These are phyloP conservation scores for Eulemur coronatus DNA, from an alignment of 2,797 vertebrate species.

Conservation along the genomic window DNA sequence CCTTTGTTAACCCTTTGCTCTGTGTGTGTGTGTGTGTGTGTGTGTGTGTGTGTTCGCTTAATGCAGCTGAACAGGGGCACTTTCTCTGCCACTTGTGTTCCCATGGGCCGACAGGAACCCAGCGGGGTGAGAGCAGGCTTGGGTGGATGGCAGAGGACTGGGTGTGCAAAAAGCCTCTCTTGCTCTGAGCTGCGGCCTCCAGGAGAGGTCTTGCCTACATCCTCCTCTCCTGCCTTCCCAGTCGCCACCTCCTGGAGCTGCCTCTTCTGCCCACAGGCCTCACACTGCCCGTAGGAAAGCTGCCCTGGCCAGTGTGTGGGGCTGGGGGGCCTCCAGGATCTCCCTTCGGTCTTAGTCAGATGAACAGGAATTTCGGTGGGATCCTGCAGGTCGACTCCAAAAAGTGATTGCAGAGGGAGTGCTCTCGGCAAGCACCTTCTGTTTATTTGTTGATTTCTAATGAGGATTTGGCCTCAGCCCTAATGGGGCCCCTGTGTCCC, in stretches of 20 bases:
- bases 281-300: not conserved
- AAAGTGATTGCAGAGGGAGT: not conserved
- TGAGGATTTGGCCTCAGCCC: not conserved
- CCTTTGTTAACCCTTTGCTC: slow-evolving; percentile 77
- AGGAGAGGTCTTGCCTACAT: not conserved
- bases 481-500: not conserved
- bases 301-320: not conserved
- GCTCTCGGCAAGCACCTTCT: not conserved
- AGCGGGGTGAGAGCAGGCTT: not conserved
- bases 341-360: slow-evolving; percentile 46
- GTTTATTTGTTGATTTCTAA: slow-evolving; percentile 25
- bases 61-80: not conserved
- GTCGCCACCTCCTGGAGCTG: not conserved
- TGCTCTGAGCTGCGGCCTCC: accelerated
- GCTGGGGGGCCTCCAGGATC: not conserved
- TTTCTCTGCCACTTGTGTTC: not conserved
- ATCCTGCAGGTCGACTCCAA: not conserved
- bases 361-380: slow-evolving; percentile 6
- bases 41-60: not conserved
- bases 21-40: not conserved
- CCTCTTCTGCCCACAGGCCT: not conserved
- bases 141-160: not conserved
- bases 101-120: not conserved
- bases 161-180: not conserved
- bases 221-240: not conserved